A percentile compares a stretch with the other conserved stretches of the same genome.
These are phyloP conservation scores for Lithophane leautieri DNA, from an alignment of 2,888 invertebrate genomes.

Conservation along the genomic window DNA sequence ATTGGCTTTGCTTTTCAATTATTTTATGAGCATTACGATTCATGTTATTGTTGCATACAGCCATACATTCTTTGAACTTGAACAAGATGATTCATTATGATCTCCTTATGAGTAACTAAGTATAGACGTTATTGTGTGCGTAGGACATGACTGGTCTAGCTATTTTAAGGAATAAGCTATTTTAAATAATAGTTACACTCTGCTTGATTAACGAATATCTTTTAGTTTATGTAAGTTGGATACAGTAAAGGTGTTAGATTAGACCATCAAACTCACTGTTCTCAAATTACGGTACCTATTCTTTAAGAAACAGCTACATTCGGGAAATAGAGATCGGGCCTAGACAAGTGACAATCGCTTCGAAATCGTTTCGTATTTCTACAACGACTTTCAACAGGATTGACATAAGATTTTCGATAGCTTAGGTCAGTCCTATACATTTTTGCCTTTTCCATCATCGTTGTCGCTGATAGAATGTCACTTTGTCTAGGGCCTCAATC, in stretches of 20 bases:
- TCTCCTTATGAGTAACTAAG: constrained; percentile 34
- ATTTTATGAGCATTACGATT: constrained; percentile 27
- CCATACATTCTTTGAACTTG: constrained; percentile 40
- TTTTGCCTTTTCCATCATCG: no score
- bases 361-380: no score
- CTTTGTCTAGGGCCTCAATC: no score
- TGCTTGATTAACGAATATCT: not conserved
- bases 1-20: constrained; percentile 38
- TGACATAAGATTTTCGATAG: no score
- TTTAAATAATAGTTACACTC: not conserved
- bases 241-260: not conserved
- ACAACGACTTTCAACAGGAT: no score
- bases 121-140: constrained; percentile 16
- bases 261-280: not conserved
- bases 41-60: constrained; percentile 8
- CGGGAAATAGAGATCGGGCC: constrained; percentile 1
- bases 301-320: not conserved
- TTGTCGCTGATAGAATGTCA: no score
- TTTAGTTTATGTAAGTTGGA: not conserved
- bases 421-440: no score
- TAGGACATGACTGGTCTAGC: constrained; percentile 29
- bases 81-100: constrained; percentile 39
- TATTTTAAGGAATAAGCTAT: constrained; percentile 25
- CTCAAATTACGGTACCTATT: not conserved
- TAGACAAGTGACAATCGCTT: no score